Evolutionary conservation across 1,140 invertebrate genomes (phyloP).

Genomic region (Leptinotarsa texana): DNA sequence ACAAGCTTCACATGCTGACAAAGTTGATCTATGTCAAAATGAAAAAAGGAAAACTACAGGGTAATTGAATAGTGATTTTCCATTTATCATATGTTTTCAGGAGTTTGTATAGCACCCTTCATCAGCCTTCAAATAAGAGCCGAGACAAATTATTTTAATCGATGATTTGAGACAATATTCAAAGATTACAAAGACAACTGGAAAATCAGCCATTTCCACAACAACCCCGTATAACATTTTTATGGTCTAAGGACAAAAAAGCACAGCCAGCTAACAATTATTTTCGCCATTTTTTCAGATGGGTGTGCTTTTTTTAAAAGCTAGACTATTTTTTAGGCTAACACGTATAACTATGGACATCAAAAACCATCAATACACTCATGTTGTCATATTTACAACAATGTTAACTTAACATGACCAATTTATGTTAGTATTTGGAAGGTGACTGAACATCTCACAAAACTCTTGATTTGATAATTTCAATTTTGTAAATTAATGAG

Average conservation of each 20-base stretch:
- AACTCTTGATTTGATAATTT: background rate
- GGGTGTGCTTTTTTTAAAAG: slow-evolving; percentile 28
- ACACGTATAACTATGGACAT: slow-evolving; percentile 47
- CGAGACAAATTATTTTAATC: too few species aligned
- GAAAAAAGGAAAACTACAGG: slow-evolving; percentile 40
- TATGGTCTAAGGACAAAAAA: slow-evolving; percentile 37
- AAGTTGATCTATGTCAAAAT: slow-evolving; percentile 35
- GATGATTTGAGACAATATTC: background rate
- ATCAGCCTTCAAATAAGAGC: too few species aligned
- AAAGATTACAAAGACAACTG: background rate
- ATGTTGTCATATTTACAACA: slow-evolving; percentile 49
- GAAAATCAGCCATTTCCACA: background rate
- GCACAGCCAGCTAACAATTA: slow-evolving; percentile 22
- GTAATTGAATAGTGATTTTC: slow-evolving; percentile 2
- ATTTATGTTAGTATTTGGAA: slow-evolving; percentile 25
- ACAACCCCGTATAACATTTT: slow-evolving; percentile 43
- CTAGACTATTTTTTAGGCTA: slow-evolving; percentile 45
- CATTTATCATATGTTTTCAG: background rate
- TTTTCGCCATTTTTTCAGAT: slow-evolving; percentile 6
- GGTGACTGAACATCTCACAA: slow-evolving; percentile 17
- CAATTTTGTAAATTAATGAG: slow-evolving; percentile 5
- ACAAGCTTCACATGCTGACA: slow-evolving; percentile 32
- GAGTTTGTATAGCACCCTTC: too few species aligned
- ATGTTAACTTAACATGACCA: slow-evolving; percentile 29
- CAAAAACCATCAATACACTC: slow-evolving; percentile 48